Evolutionary conservation across 2,797 vertebrate genomes (phyloP), one percentile per base, ranked within the genome.

Genomic region (Sebastes nivosus): DNA sequence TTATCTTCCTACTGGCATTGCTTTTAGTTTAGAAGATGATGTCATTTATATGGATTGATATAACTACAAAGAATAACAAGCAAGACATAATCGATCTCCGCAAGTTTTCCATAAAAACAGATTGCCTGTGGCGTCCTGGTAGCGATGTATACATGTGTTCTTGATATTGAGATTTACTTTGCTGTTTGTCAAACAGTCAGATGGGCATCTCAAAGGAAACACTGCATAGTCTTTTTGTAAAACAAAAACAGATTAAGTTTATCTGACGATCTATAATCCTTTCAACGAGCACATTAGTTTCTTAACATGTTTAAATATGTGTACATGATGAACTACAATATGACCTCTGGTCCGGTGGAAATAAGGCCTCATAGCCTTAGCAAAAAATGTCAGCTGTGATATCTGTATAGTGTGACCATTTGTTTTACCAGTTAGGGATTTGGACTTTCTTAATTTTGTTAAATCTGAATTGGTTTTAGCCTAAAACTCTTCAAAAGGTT

Each of bases 21-120:
- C 60, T 46, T 64, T 81, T 12, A 59, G 32, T 78, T 66, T 24
- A 61, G 24, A 74, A 66, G n/a, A 67, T 87, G 60, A 88, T 67
- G 55, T 34, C 16, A 77, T 42, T 70, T 13, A 30, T 16, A 60
- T 11, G 34, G 67, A 74, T 46, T 50, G 8, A 72, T 65, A 58
- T 30, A 79, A 80, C 78, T 12, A 64, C 25, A 77, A 74, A 69
- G 7, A 72, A 54, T 36, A 59, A 74, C 38, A 73, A 78, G 24
- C 7, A 27, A 18, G 18, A 59, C 46, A 71, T 3, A 64, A 58
- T 42, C 18, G 6, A 60, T 64, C 63, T 58, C 2, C 1, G 4
- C 18, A 66, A 8, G 36, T 54, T 79, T 82, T 70, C 42, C 75
- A 68, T 58, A 30, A 25, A 76, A 61, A 24, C 8, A 4, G 16